These are phyloP conservation scores for Drosophila eohydei DNA, from an alignment of 2,888 invertebrate genomes.

Conservation along the genomic window DNA sequence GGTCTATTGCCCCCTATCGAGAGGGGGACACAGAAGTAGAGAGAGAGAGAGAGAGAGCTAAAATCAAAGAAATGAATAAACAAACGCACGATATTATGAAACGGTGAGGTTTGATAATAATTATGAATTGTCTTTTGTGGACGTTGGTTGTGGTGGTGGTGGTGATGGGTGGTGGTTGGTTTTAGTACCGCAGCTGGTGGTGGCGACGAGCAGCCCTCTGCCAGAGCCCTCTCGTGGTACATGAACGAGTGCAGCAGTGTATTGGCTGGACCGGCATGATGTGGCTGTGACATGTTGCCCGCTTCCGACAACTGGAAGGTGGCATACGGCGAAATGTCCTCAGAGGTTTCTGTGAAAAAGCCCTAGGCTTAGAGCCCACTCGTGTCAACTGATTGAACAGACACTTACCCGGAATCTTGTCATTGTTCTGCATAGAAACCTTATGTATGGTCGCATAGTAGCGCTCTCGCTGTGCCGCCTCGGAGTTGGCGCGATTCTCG, in stretches of 20 bases:
- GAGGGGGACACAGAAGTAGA: constrained; percentile 31
- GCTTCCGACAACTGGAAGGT: constrained; percentile 91
- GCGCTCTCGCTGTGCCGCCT: constrained; percentile 89
- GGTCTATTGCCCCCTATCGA: constrained; percentile 33
- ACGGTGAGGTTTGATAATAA: constrained; percentile 86
- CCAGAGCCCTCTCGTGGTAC: constrained; percentile 91
- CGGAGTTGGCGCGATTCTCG: constrained; percentile 90
- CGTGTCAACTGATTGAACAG: constrained; percentile 3
- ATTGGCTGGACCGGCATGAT: constrained; percentile 87
- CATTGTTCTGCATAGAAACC: constrained; percentile 89
- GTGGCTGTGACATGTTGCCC: constrained; percentile 87
- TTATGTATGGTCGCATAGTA: constrained; percentile 92
- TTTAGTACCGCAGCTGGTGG: constrained; percentile 88
- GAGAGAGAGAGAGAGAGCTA: constrained; percentile 58
- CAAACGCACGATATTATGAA: constrained; percentile 88
- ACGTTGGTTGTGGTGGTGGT: constrained; percentile 82
- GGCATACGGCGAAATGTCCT: constrained; percentile 92
- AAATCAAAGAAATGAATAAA: constrained; percentile 76
- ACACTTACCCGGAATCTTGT: constrained; percentile 90
- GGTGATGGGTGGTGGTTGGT: constrained; percentile 82
- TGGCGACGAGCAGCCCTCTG: constrained; percentile 90
- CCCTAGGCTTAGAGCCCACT: constrained; percentile 23
- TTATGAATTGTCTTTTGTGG: constrained; percentile 84
- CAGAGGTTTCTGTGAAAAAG: constrained; percentile 89
- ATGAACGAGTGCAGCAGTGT: constrained; percentile 90